Percentiles rank a stretch among this genome's conserved stretches.
These are phyloP conservation scores for Agonopterix subpropinquella DNA, from an alignment of 2,888 invertebrate species.

Conservation along the genomic window DNA sequence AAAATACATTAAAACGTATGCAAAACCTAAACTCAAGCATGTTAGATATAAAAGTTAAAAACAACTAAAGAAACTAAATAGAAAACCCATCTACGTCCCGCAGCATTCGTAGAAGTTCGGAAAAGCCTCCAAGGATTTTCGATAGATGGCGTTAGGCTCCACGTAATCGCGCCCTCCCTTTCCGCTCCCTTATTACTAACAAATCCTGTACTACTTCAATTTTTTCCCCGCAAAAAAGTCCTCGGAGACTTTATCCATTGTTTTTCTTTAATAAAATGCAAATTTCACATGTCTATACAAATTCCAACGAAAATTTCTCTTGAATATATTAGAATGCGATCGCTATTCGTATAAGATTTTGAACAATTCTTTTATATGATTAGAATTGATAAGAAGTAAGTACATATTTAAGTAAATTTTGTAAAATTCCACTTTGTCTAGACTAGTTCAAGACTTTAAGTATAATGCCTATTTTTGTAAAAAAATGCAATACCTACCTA, in stretches of 20 bases:
- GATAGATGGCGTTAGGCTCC: constrained; percentile 71
- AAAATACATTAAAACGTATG: no score
- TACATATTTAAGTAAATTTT: background rate
- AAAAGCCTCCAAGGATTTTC: constrained; percentile 70
- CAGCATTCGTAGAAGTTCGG: constrained; percentile 57
- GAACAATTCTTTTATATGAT: constrained; percentile 12
- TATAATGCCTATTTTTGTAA: no score
- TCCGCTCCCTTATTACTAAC: constrained; percentile 24
- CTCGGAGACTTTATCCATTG: background rate
- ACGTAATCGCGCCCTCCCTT: constrained; percentile 47
- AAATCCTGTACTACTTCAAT: constrained; percentile 25
- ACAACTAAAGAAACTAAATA: no score
- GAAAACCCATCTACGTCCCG: constrained; percentile 48
- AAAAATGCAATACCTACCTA: no score
- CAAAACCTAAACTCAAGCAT: no score
- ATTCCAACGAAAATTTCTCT: constrained; percentile 23
- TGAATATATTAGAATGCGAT: constrained; percentile 45
- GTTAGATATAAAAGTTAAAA: no score
- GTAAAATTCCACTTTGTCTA: constrained; percentile 12
- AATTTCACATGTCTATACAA: constrained; percentile 11
- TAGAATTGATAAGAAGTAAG: constrained; percentile 3
- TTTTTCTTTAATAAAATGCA: constrained; percentile 14
- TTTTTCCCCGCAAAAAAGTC: constrained; percentile 16
- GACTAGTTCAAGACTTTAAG: background rate
- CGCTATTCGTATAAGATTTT: constrained; percentile 21